phyloP scores from a whole-genome alignment of 2,797 vertebrate genomes.

The Spinibarbus caldwelli region DNA sequence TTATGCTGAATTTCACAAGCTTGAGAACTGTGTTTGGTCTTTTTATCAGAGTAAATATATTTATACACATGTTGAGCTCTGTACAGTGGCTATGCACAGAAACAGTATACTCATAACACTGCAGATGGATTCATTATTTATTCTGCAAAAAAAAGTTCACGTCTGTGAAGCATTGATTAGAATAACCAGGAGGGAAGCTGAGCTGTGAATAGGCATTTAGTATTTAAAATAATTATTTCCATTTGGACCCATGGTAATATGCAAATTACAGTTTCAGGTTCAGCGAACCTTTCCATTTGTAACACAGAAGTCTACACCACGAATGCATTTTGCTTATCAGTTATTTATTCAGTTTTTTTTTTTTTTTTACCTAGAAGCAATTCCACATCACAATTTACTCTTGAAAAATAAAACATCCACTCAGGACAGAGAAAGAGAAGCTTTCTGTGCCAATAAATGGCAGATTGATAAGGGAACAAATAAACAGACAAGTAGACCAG shows the following conservation, averaged over 20 bases:
- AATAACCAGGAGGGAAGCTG: conserved; percentile 41
- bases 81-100: neutral
- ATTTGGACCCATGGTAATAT: conserved; percentile 48
- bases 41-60: conserved; percentile 36
- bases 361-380: conserved; percentile 41
- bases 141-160: conserved; percentile 36
- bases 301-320: conserved; percentile 28
- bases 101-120: neutral
- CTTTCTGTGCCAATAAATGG: conserved; percentile 42
- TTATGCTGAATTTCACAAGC: neutral
- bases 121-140: conserved; percentile 19
- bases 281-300: conserved; percentile 47
- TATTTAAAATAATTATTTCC: conserved; percentile 51
- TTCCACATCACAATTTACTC: conserved; percentile 40
- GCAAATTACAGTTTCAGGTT: conserved; percentile 53
- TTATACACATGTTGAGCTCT: conserved; percentile 16
- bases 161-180: conserved; percentile 42
- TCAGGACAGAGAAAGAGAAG: conserved; percentile 36
- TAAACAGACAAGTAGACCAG: conserved; percentile 6
- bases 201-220: conserved; percentile 38
- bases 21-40: neutral
- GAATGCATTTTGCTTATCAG: conserved; percentile 53
- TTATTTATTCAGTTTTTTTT: conserved; percentile 42
- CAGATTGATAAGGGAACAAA: conserved; percentile 27
- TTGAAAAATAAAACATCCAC: conserved; percentile 46